A percentile compares a stretch with the other conserved stretches of the same genome.
These are phyloP conservation scores for Scyliorhinus canicula DNA, from an alignment of 2,797 vertebrate genomes.

Conservation along the genomic window DNA sequence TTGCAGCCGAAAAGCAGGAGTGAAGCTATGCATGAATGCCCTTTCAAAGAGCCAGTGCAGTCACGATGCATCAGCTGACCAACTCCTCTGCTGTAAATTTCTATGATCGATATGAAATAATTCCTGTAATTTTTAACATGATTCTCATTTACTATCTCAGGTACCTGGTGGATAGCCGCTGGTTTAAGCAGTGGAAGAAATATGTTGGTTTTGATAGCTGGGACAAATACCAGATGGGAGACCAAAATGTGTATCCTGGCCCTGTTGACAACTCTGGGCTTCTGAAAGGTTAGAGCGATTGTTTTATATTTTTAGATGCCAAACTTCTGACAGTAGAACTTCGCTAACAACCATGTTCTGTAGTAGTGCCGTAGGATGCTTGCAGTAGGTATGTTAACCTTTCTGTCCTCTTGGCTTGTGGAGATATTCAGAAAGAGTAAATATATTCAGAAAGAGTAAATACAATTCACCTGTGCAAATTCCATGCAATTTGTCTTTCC, in stretches of 20 bases:
- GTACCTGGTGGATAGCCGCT: conserved; percentile 95
- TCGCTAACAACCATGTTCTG: neutral
- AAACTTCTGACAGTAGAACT: neutral
- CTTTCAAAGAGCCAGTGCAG: neutral
- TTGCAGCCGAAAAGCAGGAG: neutral
- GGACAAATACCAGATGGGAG: conserved; percentile 98
- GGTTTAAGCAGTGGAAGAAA: conserved; percentile 99
- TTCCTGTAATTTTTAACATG: neutral
- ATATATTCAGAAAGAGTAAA: too few relatives aligned
- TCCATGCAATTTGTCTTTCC: neutral
- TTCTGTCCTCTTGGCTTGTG: neutral
- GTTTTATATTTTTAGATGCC: neutral
- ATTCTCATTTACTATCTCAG: conserved; percentile 57
- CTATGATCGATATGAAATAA: neutral
- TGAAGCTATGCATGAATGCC: neutral
- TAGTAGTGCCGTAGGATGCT: too few relatives aligned
- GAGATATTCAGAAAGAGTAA: neutral
- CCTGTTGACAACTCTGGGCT: conserved; percentile 94
- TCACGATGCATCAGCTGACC: neutral
- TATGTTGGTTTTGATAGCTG: conserved; percentile 98
- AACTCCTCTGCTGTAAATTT: neutral
- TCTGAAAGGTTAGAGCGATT: conserved; percentile 74
- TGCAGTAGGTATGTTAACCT: neutral
- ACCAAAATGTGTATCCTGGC: conserved; percentile 95
- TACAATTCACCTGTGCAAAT: neutral